Conservation (phyloP, 2,113 vertebrate genomes). For the Hemicordylus capensis region DNA sequence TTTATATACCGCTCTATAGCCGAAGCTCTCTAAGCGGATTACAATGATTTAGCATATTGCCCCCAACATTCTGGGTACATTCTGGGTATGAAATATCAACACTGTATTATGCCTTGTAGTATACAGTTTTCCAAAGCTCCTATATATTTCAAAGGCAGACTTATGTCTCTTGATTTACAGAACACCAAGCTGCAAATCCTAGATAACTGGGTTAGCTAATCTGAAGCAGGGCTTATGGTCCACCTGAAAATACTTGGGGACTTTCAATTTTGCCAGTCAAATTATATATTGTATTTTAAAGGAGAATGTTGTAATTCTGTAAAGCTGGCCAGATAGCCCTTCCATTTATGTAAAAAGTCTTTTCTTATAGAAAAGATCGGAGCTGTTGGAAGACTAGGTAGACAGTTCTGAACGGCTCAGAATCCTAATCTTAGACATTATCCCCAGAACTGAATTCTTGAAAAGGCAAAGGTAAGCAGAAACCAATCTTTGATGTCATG, state of each 20-base stretch:
- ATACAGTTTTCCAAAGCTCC: neutral
- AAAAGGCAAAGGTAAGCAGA: neutral
- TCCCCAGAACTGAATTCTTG: neutral
- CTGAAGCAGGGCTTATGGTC: neutral
- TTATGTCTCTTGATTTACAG: neutral
- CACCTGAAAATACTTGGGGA: neutral
- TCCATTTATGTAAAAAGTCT: too few relatives aligned
- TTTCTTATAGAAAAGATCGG: neutral
- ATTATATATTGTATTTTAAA: neutral
- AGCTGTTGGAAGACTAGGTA: neutral
- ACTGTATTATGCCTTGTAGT: neutral
- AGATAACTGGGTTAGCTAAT: neutral
- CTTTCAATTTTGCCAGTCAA: neutral
- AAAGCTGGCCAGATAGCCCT: neutral
- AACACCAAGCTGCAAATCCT: neutral
- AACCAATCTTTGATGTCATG: neutral
- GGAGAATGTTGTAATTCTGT: neutral
- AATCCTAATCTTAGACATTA: neutral
- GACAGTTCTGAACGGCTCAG: neutral
- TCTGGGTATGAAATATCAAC: neutral
- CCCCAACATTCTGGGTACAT: too few relatives aligned
- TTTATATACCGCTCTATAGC: too few relatives aligned
- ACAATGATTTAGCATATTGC: too few relatives aligned
- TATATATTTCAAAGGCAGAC: neutral
- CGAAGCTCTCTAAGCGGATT: too few relatives aligned